Base-by-base conservation (phyloP, 2,888 invertebrate species). In the Enchytraeus crypticus region DNA sequence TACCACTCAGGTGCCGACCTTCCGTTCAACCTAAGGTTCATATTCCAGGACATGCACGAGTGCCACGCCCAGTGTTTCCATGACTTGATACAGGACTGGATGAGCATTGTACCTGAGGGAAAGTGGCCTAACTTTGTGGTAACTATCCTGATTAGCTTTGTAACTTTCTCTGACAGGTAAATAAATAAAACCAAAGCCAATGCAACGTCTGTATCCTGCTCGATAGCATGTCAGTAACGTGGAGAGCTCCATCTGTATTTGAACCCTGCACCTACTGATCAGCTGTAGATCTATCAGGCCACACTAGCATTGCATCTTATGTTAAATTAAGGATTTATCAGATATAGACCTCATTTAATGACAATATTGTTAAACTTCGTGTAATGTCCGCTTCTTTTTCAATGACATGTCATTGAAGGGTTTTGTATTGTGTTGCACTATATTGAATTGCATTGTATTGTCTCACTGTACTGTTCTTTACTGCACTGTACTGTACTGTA, bases 101-200 rank as follows among this genome's bases (percentile, higher is more conserved):
- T 67, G 29, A 51, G 26, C 18, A 29, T 46, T 21, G 55, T 70
- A 57, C 67, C 67, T 2, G 46, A 54, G 32, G 64, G 57, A n/a
- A 62, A 63, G 47, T 71, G 73, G 72, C 66, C 63, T 11, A 74
- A 72, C 57, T 76, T 73, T 73, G 70, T 71, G 69, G 85, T 85
- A 81, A 79, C 84, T 53, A 21, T n/a, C 23, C 14, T 53, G 8
- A 23, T 11, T 21, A 53, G 14, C n/a, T 14, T n/a, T 43, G n/a
- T n/a, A 51, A 18, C 27, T 4, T 51, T 29, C n/a, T n/a, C 27
- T 14, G 27, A 3, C 27, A 21, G 27, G 2, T 5, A 8, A 4
- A 21, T 49, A 2, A 43, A 49, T 2, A n/a, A n/a, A 21, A 3
- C 8, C 23, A 51, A 11, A 1, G 26, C 4, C 27, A 21, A 51